These are phyloP conservation scores for Theretra japonica DNA, from an alignment of 2,888 invertebrate genomes.

Conservation along the genomic window DNA sequence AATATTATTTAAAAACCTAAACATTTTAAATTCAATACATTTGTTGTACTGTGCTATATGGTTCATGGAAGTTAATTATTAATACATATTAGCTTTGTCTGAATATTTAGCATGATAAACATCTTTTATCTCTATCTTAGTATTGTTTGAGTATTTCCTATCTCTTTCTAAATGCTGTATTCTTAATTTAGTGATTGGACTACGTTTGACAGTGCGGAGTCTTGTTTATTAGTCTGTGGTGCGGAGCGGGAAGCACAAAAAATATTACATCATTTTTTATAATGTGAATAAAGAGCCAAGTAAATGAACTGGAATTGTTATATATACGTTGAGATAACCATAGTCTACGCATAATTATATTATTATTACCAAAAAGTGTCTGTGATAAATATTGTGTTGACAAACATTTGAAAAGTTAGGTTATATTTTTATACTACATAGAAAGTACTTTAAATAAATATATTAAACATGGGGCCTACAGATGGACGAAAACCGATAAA, in stretches of 20 bases:
- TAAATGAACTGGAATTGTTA: neutral
- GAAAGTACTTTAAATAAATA: neutral
- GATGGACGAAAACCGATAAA: constrained; percentile 46
- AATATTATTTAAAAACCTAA: too few species aligned
- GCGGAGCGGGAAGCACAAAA: constrained; percentile 28
- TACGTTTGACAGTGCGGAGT: neutral
- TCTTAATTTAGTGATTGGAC: neutral
- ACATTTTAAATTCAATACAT: too few species aligned
- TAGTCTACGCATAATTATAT: neutral
- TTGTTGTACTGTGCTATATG: too few species aligned
- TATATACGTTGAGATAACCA: neutral
- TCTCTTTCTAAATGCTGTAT: constrained; percentile 9
- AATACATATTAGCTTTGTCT: too few species aligned
- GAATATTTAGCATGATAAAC: too few species aligned
- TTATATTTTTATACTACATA: neutral
- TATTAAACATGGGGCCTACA: constrained; percentile 40
- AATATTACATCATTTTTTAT: constrained; percentile 21
- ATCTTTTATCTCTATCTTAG: too few species aligned
- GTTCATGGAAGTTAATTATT: too few species aligned
- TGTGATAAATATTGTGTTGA: neutral
- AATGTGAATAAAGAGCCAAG: neutral
- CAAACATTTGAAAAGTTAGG: neutral
- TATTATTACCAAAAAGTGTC: neutral
- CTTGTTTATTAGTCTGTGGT: too few species aligned
- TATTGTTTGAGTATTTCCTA: too few species aligned